Evolutionary conservation across 2,797 vertebrate genomes (phyloP), one percentile per base, ranked within the genome.

Genomic region (Enteromius anoplus): DNA sequence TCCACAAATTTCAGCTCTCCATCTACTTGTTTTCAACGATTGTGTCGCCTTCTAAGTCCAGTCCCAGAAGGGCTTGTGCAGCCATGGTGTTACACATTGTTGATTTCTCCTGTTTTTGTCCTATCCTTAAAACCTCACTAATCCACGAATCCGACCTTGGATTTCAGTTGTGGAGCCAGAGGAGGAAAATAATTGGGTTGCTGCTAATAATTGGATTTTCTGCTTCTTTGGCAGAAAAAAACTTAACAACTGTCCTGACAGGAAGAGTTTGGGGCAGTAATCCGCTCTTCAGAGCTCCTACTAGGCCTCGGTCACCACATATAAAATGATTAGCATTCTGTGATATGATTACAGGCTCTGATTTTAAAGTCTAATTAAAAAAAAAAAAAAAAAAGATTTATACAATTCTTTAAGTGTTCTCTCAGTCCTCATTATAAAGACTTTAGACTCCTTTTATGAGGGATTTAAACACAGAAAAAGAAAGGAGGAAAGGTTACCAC

Each of bases 131-230:
- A 86, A 95, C 92, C 92, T 91, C 64, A 88, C 93, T 95, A 95
- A 95, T 95, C 94, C 94, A 92, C 89, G 91, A 93, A 93, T 92
- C 92, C 91, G 93, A 94, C 93, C 94, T 94, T 93, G 94, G 94
- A 94, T 94, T 93, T 93, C 89, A 93, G 91, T 92, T 82, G 85
- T 49, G 90, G 89, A 92, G 89, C 93, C 91, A 92, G 93, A 93
- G 89, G 79, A 92, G 90, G 91, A 92, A 93, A 93, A 93, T 95
- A 95, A 95, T 94, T 94, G 94, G 94, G 92, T 93, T 93, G 92
- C 93, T 93, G 92, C 92, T 94, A 94, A 95, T 95, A 96, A 96
- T 94, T 95, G 94, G 94, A 95, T 96, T 96, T 94, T 94, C 93
- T 94, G 91, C 93, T 92, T 92, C 92, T 93, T 93, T 91, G 90